Percentiles rank a stretch among this genome's conserved stretches.
phyloP scores from a whole-genome alignment of 2,797 vertebrate genomes.

The Naso thynnoides region DNA sequence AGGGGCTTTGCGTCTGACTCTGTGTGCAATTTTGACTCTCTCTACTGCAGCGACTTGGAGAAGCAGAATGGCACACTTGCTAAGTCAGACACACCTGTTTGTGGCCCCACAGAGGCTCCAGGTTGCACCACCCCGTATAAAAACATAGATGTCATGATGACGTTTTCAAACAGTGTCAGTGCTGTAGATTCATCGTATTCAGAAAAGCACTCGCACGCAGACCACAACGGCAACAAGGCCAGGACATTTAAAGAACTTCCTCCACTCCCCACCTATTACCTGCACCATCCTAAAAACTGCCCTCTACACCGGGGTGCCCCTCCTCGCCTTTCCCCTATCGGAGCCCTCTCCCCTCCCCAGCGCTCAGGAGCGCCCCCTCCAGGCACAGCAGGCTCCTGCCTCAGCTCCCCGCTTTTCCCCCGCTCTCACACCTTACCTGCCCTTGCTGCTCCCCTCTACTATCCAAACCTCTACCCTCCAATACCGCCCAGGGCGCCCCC shows the following conservation, averaged over 20 bases:
- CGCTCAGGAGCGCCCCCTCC: conserved; percentile 82
- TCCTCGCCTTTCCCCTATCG: conserved; percentile 90
- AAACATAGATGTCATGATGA: conserved; percentile 83
- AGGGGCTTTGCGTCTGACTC: conserved; percentile 56
- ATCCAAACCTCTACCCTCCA: conserved; percentile 86
- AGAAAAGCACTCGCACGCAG: conserved; percentile 31
- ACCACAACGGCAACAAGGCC: conserved; percentile 51
- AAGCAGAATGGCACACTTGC: conserved; percentile 21
- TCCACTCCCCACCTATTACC: conserved; percentile 79
- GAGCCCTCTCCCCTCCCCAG: conserved; percentile 90
- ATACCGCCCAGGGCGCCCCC: conserved; percentile 73
- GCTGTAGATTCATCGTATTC: conserved; percentile 52
- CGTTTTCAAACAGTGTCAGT: conserved; percentile 44
- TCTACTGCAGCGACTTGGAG: conserved; percentile 62
- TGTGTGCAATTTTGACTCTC: conserved; percentile 75
- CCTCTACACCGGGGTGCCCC: conserved; percentile 85
- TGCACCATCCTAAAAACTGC: conserved; percentile 87
- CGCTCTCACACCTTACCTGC: conserved; percentile 90
- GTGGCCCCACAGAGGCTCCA: conserved; percentile 34
- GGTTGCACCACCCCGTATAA: conserved; percentile 84
- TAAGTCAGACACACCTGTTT: conserved; percentile 28
- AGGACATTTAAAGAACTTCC: conserved; percentile 75
- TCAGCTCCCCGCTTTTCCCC: conserved; percentile 91
- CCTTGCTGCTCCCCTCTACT: conserved; percentile 86
- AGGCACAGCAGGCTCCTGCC: conserved; percentile 81